Evolutionary conservation across 23 tunicate species (phyloP).

Genomic region (Styela plicata): DNA sequence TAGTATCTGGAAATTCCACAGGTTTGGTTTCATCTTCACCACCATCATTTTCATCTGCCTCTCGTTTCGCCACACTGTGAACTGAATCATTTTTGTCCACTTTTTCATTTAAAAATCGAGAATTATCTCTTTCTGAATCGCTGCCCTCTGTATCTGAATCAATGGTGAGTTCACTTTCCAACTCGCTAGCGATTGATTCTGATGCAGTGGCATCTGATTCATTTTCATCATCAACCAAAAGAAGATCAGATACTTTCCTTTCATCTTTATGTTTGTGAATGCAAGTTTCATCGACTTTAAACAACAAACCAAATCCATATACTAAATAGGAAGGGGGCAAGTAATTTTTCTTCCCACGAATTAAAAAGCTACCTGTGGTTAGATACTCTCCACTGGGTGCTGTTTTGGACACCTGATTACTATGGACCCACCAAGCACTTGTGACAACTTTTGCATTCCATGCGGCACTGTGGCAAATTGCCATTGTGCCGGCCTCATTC

Average conservation of each 20-base stretch:
- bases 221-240: neutral
- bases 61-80: neutral
- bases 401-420: conserved; percentile 92
- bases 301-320: conserved; percentile 89
- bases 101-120: too few relatives aligned
- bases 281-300: conserved; percentile 93
- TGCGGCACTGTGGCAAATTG: conserved; percentile 97
- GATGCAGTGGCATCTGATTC: neutral
- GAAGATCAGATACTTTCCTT: conserved; percentile 43
- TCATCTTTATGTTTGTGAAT: conserved; percentile 91
- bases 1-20: conserved; percentile 17
- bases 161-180: neutral
- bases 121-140: neutral
- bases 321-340: conserved; percentile 93
- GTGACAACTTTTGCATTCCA: conserved; percentile 99
- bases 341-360: conserved; percentile 94
- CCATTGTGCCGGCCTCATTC: conserved; percentile 97
- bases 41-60: neutral
- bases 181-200: neutral
- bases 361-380: conserved; percentile 92
- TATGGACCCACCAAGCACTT: conserved; percentile 95
- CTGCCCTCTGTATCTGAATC: neutral
- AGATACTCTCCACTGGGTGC: conserved; percentile 98
- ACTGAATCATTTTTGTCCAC: neutral
- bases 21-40: neutral